Base-by-base conservation (phyloP, 2,113 vertebrate genomes). In the Anoura caudifer region DNA sequence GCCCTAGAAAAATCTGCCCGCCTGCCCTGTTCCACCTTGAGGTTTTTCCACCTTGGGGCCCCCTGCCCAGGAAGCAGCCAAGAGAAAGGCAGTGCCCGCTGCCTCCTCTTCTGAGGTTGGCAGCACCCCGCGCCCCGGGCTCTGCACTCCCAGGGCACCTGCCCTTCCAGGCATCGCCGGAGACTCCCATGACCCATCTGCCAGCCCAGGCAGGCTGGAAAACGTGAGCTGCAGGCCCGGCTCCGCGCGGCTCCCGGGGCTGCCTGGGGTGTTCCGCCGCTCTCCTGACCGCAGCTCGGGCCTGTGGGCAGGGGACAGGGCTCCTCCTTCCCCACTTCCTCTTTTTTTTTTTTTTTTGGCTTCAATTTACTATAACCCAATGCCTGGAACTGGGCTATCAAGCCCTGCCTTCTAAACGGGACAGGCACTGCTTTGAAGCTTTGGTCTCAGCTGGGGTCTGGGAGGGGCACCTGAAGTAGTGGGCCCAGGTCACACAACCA, bases 171-270 rank as follows among this genome's bases (percentile, higher is more conserved):
- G 77, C 22, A 5, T 2, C 1, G 1, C 70, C 13, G 77, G 65
- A 92, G 75, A 41, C 13, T 87, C 94, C 77, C 19, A 70, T 11
- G 86, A 72, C 80, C 92, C 75, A n/a, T n/a, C 5, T 90, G 69
- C n/a, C 79, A 65, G 91, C n/a, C 81, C 16, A 28, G 84, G 59
- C 72, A 19, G 8, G 19, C 87, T 73, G 92, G 87, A 87, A 90
- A 96, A 83, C 73, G 77, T 79, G 92, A 61, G 79, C 56, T 7
- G n/a, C 61, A 84, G 82, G 76, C 75, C 84, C 5, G 0, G 6
- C 38, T 45, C n/a, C 20, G 73, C 14, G 4, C 20, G 20, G 88
- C 24, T 79, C 52, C 91, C 65, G 38, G 31, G 75, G 67, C 90
- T 19, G 70, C 20, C 90, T 33, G 0, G 7, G 16, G 38, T 19